A percentile compares a stretch with the other conserved stretches of the same genome.
phyloP scores from a whole-genome alignment of 2,888 invertebrate genomes.

The Ferrisia virgata region DNA sequence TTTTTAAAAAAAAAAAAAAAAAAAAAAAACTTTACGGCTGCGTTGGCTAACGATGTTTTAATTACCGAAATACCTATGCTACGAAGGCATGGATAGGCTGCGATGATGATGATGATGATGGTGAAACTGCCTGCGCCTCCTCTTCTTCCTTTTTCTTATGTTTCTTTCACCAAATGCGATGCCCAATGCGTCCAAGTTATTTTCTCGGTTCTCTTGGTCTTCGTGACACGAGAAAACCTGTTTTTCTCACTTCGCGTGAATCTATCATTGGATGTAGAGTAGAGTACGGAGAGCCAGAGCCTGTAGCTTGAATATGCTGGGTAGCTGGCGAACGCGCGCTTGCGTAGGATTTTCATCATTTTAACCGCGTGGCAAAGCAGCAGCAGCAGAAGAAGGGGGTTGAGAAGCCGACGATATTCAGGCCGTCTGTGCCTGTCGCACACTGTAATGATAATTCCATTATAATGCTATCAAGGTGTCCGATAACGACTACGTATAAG shows the following conservation, averaged over 20 bases:
- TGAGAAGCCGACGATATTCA: background rate
- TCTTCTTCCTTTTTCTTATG: background rate
- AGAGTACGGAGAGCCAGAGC: background rate
- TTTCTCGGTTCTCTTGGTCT: background rate
- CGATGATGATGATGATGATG: background rate
- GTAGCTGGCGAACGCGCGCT: background rate
- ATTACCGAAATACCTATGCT: constrained; percentile 37
- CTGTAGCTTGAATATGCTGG: background rate
- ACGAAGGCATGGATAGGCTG: background rate
- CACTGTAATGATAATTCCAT: constrained; percentile 23
- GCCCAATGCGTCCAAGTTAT: background rate
- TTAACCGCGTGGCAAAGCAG: background rate
- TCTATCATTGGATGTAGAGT: background rate
- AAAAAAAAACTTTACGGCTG: constrained; percentile 36
- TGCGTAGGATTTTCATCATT: background rate
- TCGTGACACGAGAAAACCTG: background rate
- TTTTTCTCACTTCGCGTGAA: background rate
- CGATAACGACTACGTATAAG: background rate
- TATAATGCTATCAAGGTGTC: constrained; percentile 17
- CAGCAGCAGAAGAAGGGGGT: background rate
- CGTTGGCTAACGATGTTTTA: constrained; percentile 43
- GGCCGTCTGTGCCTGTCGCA: background rate
- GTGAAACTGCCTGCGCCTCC: background rate
- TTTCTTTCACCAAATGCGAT: background rate
- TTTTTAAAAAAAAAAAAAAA: too few relatives aligned